Evolutionary conservation across 2,113 vertebrate genomes (phyloP).

Genomic region (Ameiurus melas): DNA sequence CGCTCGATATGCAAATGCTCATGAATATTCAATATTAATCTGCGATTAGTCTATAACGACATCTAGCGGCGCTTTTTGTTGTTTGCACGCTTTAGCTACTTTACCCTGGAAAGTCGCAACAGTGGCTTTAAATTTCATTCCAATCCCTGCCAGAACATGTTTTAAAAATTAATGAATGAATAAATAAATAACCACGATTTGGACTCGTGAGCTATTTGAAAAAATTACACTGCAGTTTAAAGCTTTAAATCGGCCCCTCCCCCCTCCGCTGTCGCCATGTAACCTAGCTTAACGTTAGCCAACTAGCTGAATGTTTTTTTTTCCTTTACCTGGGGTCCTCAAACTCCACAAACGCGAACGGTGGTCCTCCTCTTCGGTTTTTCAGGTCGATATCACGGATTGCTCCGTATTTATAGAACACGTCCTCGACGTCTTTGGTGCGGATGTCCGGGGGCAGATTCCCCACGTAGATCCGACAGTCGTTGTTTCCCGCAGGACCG

Average conservation of each 20-base stretch:
- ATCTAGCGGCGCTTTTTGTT: neutral
- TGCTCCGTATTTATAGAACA: slow-evolving; percentile 87
- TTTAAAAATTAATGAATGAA: no score
- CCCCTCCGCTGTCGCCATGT: neutral
- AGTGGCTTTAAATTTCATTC: neutral
- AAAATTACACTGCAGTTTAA: neutral
- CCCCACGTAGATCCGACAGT: slow-evolving; percentile 89
- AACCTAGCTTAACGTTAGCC: neutral
- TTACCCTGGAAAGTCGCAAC: no score
- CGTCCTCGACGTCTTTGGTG: slow-evolving; percentile 85
- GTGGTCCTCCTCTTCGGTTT: slow-evolving; percentile 84
- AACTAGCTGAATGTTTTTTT: neutral
- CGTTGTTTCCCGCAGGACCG: slow-evolving; percentile 93
- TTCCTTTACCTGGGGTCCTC: slow-evolving; percentile 77
- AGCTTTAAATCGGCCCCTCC: neutral
- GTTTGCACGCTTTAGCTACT: neutral
- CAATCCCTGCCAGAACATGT: neutral
- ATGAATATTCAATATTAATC: neutral
- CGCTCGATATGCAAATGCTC: neutral
- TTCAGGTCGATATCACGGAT: slow-evolving; percentile 90
- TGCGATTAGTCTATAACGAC: neutral
- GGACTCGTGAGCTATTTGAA: neutral
- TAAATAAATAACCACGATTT: no score
- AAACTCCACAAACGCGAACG: slow-evolving; percentile 82
- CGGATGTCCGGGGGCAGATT: slow-evolving; percentile 88